Evolutionary conservation across 2,888 invertebrate species (phyloP).

Genomic region (Phymatocera aterrima): DNA sequence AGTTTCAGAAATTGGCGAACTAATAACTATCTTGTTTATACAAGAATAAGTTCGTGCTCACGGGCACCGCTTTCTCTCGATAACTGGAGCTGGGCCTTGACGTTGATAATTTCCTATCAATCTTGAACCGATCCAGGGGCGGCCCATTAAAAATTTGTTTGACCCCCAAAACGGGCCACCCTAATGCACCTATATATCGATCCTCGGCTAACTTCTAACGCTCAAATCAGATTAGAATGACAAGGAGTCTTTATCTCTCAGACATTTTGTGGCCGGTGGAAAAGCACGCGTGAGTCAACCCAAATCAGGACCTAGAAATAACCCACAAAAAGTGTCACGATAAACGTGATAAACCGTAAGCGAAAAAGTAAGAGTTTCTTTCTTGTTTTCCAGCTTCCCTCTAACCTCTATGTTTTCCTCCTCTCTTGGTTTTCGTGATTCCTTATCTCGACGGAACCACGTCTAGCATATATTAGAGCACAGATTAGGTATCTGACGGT

Average conservation of each 20-base stretch:
- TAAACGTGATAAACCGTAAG: background rate
- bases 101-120: too few species aligned
- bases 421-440: too few species aligned
- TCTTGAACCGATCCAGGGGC: too few species aligned
- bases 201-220: background rate
- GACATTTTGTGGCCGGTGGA: background rate
- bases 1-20: too few species aligned
- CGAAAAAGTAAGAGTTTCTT: constrained; percentile 2
- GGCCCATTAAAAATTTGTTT: too few species aligned
- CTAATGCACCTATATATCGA: background rate
- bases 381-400: background rate
- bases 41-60: too few species aligned
- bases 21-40: too few species aligned
- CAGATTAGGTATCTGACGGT: background rate
- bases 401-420: background rate
- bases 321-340: constrained; percentile 5
- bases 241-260: constrained; percentile 19
- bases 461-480: background rate
- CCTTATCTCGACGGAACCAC: background rate
- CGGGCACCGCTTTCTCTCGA: too few species aligned
- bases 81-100: too few species aligned
- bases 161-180: too few species aligned
- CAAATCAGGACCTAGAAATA: background rate
- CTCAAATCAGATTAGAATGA: constrained; percentile 1
- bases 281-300: background rate